A percentile compares a stretch with the other conserved stretches of the same genome.
These are phyloP conservation scores for Drosophila malerkotliana DNA, from an alignment of 1,140 invertebrate genomes.

Conservation along the genomic window DNA sequence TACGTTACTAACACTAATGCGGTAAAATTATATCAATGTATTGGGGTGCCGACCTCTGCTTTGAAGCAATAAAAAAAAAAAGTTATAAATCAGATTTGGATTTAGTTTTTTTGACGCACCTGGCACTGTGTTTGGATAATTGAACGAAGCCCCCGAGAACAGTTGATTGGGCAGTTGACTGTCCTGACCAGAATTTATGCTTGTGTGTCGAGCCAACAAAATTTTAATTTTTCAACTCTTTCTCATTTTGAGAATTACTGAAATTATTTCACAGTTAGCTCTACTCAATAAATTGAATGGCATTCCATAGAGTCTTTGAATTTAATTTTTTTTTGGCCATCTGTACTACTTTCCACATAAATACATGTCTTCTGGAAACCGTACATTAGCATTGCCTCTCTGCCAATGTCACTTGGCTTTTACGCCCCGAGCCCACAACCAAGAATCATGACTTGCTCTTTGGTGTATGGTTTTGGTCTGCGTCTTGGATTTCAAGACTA, in stretches of 20 bases:
- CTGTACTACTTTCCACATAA: background rate
- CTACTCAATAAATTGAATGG: background rate
- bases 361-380: constrained; percentile 1
- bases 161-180: too few relatives aligned
- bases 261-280: too few relatives aligned
- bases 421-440: background rate
- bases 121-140: too few relatives aligned
- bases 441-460: background rate
- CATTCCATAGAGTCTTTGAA: background rate
- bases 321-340: background rate
- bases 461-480: constrained; percentile 10
- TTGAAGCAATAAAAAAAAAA: constrained; percentile 47
- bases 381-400: constrained; percentile 53
- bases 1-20: too few relatives aligned
- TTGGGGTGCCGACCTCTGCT: too few relatives aligned
- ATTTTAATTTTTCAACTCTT: too few relatives aligned
- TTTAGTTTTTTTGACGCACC: background rate
- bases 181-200: too few relatives aligned
- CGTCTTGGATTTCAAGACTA: constrained; percentile 19
- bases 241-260: too few relatives aligned
- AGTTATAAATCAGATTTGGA: constrained; percentile 68
- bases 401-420: constrained; percentile 56
- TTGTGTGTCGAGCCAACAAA: too few relatives aligned
- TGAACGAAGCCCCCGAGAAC: too few relatives aligned
- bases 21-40: too few relatives aligned